These are phyloP conservation scores for Enteromius thamalakanensis DNA, from an alignment of 2,797 vertebrate species.

Conservation along the genomic window DNA sequence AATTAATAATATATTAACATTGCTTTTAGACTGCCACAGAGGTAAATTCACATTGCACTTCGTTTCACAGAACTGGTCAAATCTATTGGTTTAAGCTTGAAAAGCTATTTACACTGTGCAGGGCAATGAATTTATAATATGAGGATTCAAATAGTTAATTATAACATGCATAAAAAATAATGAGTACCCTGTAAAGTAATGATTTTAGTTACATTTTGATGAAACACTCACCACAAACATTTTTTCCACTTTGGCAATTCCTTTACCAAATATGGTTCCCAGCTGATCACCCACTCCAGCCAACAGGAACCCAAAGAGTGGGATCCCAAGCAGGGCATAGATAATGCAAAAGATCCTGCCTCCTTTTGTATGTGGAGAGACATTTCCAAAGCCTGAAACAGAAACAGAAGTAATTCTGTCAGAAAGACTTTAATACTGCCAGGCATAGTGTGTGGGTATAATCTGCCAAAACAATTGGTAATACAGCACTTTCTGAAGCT, in stretches of 20 bases:
- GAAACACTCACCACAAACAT: constrained; percentile 90
- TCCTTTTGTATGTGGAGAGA: constrained; percentile 92
- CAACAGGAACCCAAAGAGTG: constrained; percentile 94
- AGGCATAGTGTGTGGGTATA: background rate
- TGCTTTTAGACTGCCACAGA: background rate
- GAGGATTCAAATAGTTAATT: background rate
- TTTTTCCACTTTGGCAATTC: constrained; percentile 93
- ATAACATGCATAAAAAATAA: background rate
- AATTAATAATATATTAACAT: background rate
- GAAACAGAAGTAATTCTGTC: constrained; percentile 1
- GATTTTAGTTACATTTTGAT: background rate
- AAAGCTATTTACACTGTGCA: background rate
- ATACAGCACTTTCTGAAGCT: background rate
- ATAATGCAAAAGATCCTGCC: constrained; percentile 96
- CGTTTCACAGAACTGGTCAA: background rate
- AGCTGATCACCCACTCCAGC: constrained; percentile 96
- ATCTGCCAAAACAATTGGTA: background rate
- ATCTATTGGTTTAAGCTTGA: constrained; percentile 10
- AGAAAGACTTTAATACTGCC: background rate
- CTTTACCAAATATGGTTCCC: constrained; percentile 96
- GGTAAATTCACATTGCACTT: background rate
- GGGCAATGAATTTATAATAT: background rate
- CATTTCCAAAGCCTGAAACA: constrained; percentile 91
- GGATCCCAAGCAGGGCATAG: constrained; percentile 94
- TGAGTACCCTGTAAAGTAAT: background rate